Percentiles rank a stretch among this genome's conserved stretches.
Evolutionary conservation across 2,113 vertebrate species (phyloP).

Genomic region (Nibea albiflora): DNA sequence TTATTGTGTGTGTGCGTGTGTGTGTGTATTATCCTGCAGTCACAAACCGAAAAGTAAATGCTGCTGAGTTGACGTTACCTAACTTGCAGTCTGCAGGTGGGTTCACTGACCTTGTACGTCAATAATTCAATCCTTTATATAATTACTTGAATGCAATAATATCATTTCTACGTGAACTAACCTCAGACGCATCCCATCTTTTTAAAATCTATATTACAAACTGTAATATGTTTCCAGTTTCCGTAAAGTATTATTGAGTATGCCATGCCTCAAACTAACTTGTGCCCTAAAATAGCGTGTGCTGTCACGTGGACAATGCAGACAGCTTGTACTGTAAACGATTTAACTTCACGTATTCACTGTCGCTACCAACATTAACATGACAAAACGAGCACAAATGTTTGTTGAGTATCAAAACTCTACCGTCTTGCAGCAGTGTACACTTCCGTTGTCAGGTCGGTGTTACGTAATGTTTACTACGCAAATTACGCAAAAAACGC

Average conservation of each 20-base stretch:
- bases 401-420: neutral
- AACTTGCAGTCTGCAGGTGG: neutral
- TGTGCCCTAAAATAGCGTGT: neutral
- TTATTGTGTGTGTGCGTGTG: no score
- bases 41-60: neutral
- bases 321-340: neutral
- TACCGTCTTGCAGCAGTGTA: accelerated
- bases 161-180: no score
- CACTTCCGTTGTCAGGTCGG: neutral
- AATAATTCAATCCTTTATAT: neutral
- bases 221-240: no score
- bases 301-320: neutral
- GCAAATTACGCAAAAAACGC: neutral
- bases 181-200: neutral
- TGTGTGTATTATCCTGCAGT: no score
- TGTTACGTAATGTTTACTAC: neutral
- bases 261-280: neutral
- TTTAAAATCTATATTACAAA: neutral
- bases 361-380: constrained; percentile 24
- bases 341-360: neutral
- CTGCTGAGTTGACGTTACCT: neutral
- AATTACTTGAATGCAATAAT: neutral
- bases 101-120: neutral
- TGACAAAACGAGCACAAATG: neutral
- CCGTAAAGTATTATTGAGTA: neutral